A percentile compares a stretch with the other conserved stretches of the same genome.
These are phyloP conservation scores for Electrophaes corylata DNA, from an alignment of 2,888 invertebrate species.

Conservation along the genomic window DNA sequence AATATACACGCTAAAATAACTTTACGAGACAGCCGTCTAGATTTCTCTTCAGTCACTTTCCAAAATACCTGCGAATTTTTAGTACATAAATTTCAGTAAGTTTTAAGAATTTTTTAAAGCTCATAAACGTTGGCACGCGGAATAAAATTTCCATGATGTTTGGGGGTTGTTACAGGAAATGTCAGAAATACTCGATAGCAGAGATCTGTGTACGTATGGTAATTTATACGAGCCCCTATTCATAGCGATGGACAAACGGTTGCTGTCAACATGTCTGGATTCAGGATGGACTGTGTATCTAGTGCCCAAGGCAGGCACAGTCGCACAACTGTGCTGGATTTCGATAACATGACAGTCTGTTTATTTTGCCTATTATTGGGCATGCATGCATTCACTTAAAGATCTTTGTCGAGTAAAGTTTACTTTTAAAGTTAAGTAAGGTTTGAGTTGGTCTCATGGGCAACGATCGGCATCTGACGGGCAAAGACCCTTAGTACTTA, in stretches of 20 bases:
- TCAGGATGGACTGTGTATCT: conserved; percentile 37
- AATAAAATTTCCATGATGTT: neutral
- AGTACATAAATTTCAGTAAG: neutral
- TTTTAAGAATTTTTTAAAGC: neutral
- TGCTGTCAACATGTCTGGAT: conserved; percentile 52
- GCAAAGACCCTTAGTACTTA: no score
- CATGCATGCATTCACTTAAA: conserved; percentile 32
- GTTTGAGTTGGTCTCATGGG: no score
- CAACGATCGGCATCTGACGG: no score
- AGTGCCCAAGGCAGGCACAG: conserved; percentile 28
- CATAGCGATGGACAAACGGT: conserved; percentile 38
- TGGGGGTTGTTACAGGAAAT: neutral
- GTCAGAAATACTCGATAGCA: conserved; percentile 1
- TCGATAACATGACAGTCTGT: conserved; percentile 47
- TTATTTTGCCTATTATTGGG: conserved; percentile 47
- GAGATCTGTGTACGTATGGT: conserved; percentile 20
- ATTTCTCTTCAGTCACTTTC: conserved; percentile 6
- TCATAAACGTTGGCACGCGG: neutral
- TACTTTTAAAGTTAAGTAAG: neutral
- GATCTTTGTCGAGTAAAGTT: conserved; percentile 7
- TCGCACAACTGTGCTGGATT: conserved; percentile 45
- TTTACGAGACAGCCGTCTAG: conserved; percentile 38
- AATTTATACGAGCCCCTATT: conserved; percentile 32
- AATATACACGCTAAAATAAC: conserved; percentile 45
- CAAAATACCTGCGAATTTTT: conserved; percentile 21